Evolutionary conservation across 1,140 invertebrate species (phyloP), one percentile per base, ranked within the genome.

Genomic region (Temnothorax curvispinosus): DNA sequence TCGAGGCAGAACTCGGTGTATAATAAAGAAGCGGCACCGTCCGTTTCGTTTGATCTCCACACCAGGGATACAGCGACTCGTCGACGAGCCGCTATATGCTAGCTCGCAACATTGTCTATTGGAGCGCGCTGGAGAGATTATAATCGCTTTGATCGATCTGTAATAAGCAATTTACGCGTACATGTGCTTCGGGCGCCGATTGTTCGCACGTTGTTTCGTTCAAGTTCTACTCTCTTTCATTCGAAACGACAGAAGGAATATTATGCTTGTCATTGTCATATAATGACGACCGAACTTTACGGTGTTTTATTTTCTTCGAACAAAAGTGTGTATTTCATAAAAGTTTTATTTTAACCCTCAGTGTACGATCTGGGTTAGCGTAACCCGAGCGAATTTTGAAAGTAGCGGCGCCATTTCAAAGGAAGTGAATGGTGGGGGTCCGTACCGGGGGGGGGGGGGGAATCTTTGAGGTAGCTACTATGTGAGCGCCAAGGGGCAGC

Each of bases 1-100:
- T 47, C 76, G 60, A 81, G 64, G 78, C 21, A 71, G 50, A 81
- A 80, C 62, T 69, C 71, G 5, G 56, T 21, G 41, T 58, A 76
- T 76, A 85, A 85, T 85, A 85, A 85, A 76, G 81, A 76, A 85
- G 58, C 72, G 81, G 56, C 75, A 47, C 44, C 32, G 18, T 58
- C 47, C 56, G 7, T 85, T 85, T 76, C 58, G 47, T 85, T 76
- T 77, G 54, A 85, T 85, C 81, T 85, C 47, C 35, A 56, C 56
- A 13, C 44, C 27, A 0, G 81, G 58, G 58, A 85, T 58, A 69
- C 27, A 32, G n/a, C 32, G 76, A 44, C 54, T 52, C 41, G 27
- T 64, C 27, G 32, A 27, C n/a, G 47, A 71, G 50, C 3, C 18
- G 47, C 32, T 35, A 52, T 35, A 52, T 67, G 18, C 62, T 35